Evolutionary conservation across 2,888 invertebrate genomes (phyloP), one percentile per base, ranked within the genome.

Genomic region (Eumerus sabulonum): DNA sequence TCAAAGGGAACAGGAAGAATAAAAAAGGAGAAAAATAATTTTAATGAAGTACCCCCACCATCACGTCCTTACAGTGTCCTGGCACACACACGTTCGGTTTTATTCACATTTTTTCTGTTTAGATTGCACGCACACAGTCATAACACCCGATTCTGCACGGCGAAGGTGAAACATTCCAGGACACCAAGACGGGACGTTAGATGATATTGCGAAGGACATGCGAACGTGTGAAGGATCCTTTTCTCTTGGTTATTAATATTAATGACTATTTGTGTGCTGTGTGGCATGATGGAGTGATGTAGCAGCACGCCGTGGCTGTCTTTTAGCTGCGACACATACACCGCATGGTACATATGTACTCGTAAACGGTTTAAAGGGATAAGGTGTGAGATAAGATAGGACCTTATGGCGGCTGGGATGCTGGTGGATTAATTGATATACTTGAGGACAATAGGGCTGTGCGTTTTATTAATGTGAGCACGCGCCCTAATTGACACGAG

Each of bases 231-330:
- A 27, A 27, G 27, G 27, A 27, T 27, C 27, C 27, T 27, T 27
- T n/a, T 27, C 27, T 36, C 27, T 38, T 56, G 57, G 57, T 67
- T 67, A 67, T 67, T 67, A 67, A 67, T 59, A 57, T 67, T 40
- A 59, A 67, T 67, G 67, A 44, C 48, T 50, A 44, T 51, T 50
- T 57, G 13, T 42, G 42, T 19, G 40, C 12, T 40, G n/a, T 40
- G 40, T 40, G 40, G 40, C n/a, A n/a, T 40, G 40, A n/a, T 40
- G 40, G 40, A 27, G 27, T 27, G 27, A 27, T 7, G 27, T 4
- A 27, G 27, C 27, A 27, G 27, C 27, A 27, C 27, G 27, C 27
- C 27, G 7, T 4, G 7, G 27, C 27, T 27, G 44, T 13, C n/a
- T 35, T 35, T 4, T 27, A 3, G 19, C 42, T 5, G 7, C 12